Evolutionary conservation across 1,140 invertebrate species (phyloP), one percentile per base, ranked within the genome.

Genomic region (Hypsibius dujardini): DNA sequence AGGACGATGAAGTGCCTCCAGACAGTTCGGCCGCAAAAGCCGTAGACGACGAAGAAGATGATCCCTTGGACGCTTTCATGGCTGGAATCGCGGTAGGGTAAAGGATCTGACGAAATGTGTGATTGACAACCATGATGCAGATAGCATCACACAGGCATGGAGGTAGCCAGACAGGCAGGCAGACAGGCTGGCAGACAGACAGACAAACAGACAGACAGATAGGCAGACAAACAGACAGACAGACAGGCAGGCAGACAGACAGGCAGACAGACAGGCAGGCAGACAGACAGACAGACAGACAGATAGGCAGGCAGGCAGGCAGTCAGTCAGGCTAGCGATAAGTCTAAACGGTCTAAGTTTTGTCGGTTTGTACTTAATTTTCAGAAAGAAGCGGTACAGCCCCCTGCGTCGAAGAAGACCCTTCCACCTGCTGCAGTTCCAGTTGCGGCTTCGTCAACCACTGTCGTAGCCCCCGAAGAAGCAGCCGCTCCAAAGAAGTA

Each of bases 11-110:
- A 28, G 28, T 28, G 28, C 28, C 28, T 28, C 28, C 28, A 28
- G 28, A 28, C 28, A 28, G 28, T 28, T 28, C 28, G 28, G 28
- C 28, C 28, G 28, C 28, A 28, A 28, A 28, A 28, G 28, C 28
- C 28, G 28, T 28, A 28, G 86, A 86, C 69, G 88, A 91, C 67
- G 90, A 90, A n/a, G 92, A 95, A 75, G 94, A 95, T 76, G 95
- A 98, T 84, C 90, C 93, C 0, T 77, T 98, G 56, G 95, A 98
- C 82, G 92, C 93, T 3, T 98, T 94, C 77, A 98, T 98, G 95
- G 91, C 90, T 46, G 90, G 87, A 0, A 87, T 98, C 73, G 90
- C 96, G 77, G 85, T 80, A 50, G 71, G 71, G 7, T 56, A 56
- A 56, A 56, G 7, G n/a, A 12, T 56, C n/a, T 56, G 7, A 7